Evolutionary conservation across 2,797 vertebrate species (phyloP).

Genomic region (Sebastes reedi): DNA sequence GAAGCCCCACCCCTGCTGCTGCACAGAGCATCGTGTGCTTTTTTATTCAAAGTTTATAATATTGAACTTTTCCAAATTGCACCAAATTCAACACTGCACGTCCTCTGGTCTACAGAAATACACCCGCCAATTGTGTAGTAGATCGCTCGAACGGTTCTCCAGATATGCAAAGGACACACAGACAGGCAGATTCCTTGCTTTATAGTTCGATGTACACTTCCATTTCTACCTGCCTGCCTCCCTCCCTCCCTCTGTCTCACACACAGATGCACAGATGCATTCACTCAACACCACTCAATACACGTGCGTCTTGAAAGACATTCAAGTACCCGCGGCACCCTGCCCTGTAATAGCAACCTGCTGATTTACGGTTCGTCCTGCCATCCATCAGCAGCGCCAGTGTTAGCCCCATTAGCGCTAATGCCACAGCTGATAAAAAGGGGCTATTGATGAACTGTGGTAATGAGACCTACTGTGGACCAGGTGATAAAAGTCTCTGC

Average conservation of each 20-base stretch:
- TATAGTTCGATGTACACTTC: too few species aligned
- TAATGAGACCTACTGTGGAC: slow-evolving; percentile 45
- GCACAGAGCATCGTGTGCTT: too few species aligned
- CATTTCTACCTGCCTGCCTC: neutral
- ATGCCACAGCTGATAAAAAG: slow-evolving; percentile 66
- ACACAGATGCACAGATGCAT: neutral
- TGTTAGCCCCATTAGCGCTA: slow-evolving; percentile 61
- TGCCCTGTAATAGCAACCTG: slow-evolving; percentile 41
- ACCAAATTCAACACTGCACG: too few species aligned
- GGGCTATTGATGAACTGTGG: slow-evolving; percentile 57
- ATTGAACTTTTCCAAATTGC: too few species aligned
- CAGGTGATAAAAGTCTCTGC: slow-evolving; percentile 43
- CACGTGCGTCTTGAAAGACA: slow-evolving; percentile 2
- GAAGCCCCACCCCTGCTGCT: too few species aligned
- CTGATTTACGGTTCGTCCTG: slow-evolving; percentile 50
- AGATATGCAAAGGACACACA: too few species aligned
- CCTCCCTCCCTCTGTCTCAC: neutral
- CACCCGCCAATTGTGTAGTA: too few species aligned
- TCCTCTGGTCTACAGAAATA: fast-evolving
- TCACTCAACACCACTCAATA: neutral
- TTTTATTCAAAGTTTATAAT: too few species aligned
- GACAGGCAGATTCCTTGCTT: too few species aligned
- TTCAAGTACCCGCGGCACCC: slow-evolving; percentile 26
- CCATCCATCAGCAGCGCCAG: slow-evolving; percentile 48
- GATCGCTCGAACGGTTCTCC: fast-evolving